Evolutionary conservation across 1,140 invertebrate species (phyloP), one percentile per base, ranked within the genome.

Genomic region (Bombus turneri): DNA sequence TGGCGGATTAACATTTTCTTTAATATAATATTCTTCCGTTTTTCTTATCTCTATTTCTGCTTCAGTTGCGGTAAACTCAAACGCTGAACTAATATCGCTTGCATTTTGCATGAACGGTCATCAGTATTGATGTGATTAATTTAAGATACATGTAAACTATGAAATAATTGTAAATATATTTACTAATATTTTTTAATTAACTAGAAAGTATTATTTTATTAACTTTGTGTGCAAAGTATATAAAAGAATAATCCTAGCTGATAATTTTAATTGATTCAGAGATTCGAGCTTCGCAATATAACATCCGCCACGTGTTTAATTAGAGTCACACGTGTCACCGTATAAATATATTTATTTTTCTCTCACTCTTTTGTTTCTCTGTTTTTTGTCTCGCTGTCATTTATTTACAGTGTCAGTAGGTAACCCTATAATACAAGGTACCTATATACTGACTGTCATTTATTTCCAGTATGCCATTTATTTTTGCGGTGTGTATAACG

Each of bases 401-500:
- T 90, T 90, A 76, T 83, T 88, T 86, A 68, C 39, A 78, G 31
- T 37, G 74, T 89, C 83, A 91, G 80, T 91, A 85, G 79, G 75
- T 86, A 91, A 91, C 86, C 88, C 85, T 91, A 91, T 81, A 86
- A 68, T 78, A 79, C 88, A 88, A 90, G 83, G 53, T 90, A 66
- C 62, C 53, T 77, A 83, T 34, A 79, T 68, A 84, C 86, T 83
- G 83, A 90, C 83, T 85, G n/a, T 82, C 68, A n/a, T 84, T 84
- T 83, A 18, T 87, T 88, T 78, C 75, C 66, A 81, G 83, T 88
- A 88, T 90, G 88, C 77, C 83, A 37, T 88, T 91, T 86, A 64
- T 85, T 88, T 88, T 82, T 88, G 87, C 90, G 74, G 34, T 90
- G 86, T 79, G 64, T 89, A 91, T 64, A 88, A 86, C 83, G 89